Evolutionary conservation across 2,888 invertebrate species (phyloP), one percentile per base, ranked within the genome.

Genomic region (Dusona sp.): DNA sequence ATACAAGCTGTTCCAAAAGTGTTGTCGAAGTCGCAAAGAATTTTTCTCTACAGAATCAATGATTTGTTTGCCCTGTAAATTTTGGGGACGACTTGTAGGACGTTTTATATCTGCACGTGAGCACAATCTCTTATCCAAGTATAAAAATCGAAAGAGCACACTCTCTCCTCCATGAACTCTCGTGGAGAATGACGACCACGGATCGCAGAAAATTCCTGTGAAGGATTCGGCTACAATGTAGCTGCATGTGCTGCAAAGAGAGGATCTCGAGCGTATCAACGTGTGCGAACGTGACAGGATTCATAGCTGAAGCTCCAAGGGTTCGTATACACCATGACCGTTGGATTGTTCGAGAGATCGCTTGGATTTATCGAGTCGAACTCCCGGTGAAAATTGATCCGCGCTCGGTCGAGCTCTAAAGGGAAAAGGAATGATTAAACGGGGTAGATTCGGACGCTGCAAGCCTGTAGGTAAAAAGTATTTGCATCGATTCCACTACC

Each of bases 61-160:
- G 57, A 61, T 61, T 36, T 67, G 67, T 67, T 67, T 67, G 36
- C 67, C 25, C 57, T 61, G 13, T 61, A n/a, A 67, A 73, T 51
- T 61, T 61, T 13, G 57, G 57, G 57, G 29, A 29, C 57, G 29
- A 61, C 57, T 57, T 7, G 57, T 75, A 48, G 79, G 16, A 61
- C 57, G 13, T 25, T 29, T 29, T 61, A 61, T 61, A 61, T 61
- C 57, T 25, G 29, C 29, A 61, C 25, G 22, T 16, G 57, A 22
- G 42, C 64, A 48, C 45, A 64, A 72, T 65, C 80, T 70, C 79
- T 75, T 54, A 22, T 8, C 74, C 68, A 70, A 78, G 79, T 51
- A 75, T 61, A 77, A 83, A 86, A 83, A 83, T 80, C 77, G 79
- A 86, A 86, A 73, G 77, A 72, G 79, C 74, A 80, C 77, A 85